These are phyloP conservation scores for Talpa occidentalis DNA, from an alignment of 2,113 vertebrate genomes.

Conservation along the genomic window DNA sequence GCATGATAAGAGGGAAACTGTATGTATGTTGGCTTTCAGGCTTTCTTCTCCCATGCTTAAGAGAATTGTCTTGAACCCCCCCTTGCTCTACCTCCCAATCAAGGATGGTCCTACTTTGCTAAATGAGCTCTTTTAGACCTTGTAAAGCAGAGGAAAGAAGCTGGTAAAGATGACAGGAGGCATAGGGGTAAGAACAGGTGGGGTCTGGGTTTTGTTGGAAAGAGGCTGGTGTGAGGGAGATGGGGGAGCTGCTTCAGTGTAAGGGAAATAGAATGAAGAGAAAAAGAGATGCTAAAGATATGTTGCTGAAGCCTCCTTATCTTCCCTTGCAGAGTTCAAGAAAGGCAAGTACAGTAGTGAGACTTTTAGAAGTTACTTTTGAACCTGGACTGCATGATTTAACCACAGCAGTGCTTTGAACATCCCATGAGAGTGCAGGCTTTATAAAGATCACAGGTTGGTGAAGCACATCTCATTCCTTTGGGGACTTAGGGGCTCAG, in stretches of 20 bases:
- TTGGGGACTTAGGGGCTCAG: not conserved
- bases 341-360: constrained; percentile 3
- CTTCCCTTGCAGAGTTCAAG: not conserved
- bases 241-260: not conserved
- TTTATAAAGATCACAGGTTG: not conserved
- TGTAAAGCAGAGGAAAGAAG: not conserved
- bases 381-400: constrained; percentile 26
- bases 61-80: not conserved
- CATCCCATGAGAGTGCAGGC: not conserved
- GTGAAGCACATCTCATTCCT: not conserved
- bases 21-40: not conserved
- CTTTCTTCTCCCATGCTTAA: not conserved
- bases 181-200: not conserved
- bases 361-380: constrained; percentile 28
- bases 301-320: not conserved
- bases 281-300: not conserved
- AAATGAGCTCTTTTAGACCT: not conserved
- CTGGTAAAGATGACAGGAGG: not conserved
- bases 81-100: not conserved
- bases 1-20: not conserved
- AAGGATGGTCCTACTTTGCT: not conserved
- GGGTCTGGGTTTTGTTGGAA: not conserved
- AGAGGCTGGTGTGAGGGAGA: not conserved
- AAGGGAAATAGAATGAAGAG: not conserved
- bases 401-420: not conserved